Evolutionary conservation across 2,113 vertebrate genomes (phyloP).

Genomic region (Hystrix brachyura): DNA sequence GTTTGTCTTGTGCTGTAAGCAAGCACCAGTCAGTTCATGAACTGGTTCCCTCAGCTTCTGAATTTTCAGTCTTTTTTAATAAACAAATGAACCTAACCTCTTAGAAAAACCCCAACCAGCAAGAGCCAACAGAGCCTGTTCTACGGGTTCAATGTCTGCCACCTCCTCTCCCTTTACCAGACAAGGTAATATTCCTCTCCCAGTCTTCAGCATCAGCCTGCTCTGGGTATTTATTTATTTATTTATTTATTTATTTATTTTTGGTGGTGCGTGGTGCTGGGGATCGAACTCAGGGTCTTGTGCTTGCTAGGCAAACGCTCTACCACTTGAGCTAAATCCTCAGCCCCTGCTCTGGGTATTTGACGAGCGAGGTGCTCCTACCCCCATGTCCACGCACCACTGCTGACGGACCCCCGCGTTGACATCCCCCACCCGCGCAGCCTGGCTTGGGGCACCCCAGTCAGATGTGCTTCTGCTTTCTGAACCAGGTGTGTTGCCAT

Average conservation of each 20-base stretch:
- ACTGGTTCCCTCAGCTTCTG: background rate
- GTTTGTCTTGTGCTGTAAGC: background rate
- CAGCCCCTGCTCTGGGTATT: background rate
- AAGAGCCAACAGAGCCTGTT: background rate
- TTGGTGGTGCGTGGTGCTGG: too few relatives aligned
- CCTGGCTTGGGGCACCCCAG: background rate
- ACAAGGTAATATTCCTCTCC: background rate
- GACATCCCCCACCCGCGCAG: background rate
- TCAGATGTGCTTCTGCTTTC: background rate
- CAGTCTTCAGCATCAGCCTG: background rate
- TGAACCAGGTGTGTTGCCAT: slow-evolving; percentile 93
- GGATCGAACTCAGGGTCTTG: too few relatives aligned
- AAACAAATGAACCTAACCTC: background rate
- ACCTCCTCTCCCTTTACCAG: background rate
- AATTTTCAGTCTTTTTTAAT: background rate
- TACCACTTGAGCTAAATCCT: too few relatives aligned
- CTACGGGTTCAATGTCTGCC: background rate
- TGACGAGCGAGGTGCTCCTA: background rate
- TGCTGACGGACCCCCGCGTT: background rate
- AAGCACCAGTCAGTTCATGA: background rate
- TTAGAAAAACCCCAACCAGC: background rate
- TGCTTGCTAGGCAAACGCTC: too few relatives aligned
- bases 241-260: too few relatives aligned
- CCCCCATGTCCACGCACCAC: background rate
- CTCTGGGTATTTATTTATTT: background rate